Conservation (phyloP, 2,888 invertebrate genomes). For the Clitarchus hookeri region DNA sequence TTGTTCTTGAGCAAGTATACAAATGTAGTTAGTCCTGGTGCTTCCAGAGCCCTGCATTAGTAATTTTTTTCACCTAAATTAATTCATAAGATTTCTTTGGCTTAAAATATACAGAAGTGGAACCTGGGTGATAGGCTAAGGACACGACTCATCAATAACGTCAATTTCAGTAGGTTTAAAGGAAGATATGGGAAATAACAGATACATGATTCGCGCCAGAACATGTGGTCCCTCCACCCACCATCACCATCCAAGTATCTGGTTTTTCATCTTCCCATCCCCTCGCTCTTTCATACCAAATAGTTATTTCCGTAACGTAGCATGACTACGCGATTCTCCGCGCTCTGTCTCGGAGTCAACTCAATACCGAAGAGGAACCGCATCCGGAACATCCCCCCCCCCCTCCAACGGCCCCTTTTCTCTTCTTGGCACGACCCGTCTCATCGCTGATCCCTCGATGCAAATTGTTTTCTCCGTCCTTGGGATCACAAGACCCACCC, state of each 20-base stretch:
- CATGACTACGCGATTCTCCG: background rate
- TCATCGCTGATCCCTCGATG: background rate
- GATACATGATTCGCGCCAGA: too few species aligned
- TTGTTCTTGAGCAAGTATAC: too few species aligned
- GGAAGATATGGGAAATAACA: background rate
- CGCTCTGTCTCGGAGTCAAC: background rate
- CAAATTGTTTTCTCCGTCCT: constrained; percentile 4
- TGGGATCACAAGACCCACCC: background rate
- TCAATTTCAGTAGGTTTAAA: background rate
- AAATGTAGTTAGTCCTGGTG: too few species aligned
- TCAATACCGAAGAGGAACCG: background rate
- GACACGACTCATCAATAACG: too few species aligned
- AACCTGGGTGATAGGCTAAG: too few species aligned
- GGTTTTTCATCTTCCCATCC: background rate
- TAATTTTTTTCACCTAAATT: too few species aligned
- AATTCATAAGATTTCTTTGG: too few species aligned
- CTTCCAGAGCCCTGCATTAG: too few species aligned
- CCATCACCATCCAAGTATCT: background rate
- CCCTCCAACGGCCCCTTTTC: background rate
- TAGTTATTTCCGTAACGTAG: constrained; percentile 6
- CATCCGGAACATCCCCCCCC: background rate
- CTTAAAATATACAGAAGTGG: too few species aligned
- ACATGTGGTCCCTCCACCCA: too few species aligned
- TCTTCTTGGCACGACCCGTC: background rate
- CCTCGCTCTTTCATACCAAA: background rate